These are phyloP conservation scores for Drosophila kurseongensis DNA, from an alignment of 1,140 invertebrate species.

Conservation along the genomic window DNA sequence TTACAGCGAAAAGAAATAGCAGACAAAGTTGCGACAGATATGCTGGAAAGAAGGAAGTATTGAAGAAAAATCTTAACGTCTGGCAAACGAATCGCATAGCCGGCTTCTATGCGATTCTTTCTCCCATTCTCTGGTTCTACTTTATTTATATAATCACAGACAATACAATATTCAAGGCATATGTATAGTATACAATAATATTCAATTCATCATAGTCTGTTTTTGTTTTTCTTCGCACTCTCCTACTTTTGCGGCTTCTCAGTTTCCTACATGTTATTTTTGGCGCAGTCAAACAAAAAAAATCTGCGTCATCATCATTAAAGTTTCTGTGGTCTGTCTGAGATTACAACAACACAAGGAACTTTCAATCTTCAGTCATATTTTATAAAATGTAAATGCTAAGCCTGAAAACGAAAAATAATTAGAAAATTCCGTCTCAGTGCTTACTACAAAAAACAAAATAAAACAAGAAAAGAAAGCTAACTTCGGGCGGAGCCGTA, in stretches of 20 bases:
- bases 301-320: conserved; percentile 72
- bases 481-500: too few relatives aligned
- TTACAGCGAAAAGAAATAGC: conserved; percentile 63
- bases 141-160: conserved; percentile 59
- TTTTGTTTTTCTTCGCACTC: not conserved
- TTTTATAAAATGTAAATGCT: conserved; percentile 20
- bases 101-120: conserved; percentile 1
- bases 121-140: not conserved
- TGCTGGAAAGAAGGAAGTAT: conserved; percentile 8
- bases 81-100: conserved; percentile 62
- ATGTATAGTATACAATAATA: conserved; percentile 16
- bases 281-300: conserved; percentile 43
- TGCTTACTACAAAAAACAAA: not conserved
- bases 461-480: too few relatives aligned
- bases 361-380: conserved; percentile 38
- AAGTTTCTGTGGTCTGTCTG: conserved; percentile 52
- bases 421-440: conserved; percentile 23
- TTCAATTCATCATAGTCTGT: conserved; percentile 33
- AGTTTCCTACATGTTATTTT: conserved; percentile 56
- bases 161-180: conserved; percentile 11
- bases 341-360: conserved; percentile 12
- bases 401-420: conserved; percentile 13
- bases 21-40: conserved; percentile 36
- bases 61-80: conserved; percentile 53
- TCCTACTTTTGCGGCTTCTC: conserved; percentile 23